Evolutionary conservation across 2,888 invertebrate genomes (phyloP).

Genomic region (Ormyrus labotus): DNA sequence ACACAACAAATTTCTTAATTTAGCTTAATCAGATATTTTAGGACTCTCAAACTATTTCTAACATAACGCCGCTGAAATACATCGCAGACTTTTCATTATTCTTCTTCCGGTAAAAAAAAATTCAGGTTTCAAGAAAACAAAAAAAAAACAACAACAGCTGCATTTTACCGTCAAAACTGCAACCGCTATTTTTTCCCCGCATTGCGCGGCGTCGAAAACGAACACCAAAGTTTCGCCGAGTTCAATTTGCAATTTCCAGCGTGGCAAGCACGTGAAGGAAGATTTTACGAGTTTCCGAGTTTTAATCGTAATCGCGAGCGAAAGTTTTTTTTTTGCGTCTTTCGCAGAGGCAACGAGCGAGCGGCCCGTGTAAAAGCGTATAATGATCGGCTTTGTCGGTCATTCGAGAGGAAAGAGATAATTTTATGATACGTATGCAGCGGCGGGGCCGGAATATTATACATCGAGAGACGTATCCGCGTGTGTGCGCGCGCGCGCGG

Average conservation of each 20-base stretch:
- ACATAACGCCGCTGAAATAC: too few species aligned
- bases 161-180: too few species aligned
- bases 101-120: too few species aligned
- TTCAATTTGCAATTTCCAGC: background rate
- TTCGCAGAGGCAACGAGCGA: too few species aligned
- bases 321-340: background rate
- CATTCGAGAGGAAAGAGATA: slow-evolving; percentile 16
- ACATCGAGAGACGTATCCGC: background rate
- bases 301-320: slow-evolving; percentile 28
- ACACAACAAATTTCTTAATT: too few species aligned
- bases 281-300: slow-evolving; percentile 4
- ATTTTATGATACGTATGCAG: slow-evolving; percentile 17
- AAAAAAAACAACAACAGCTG: background rate
- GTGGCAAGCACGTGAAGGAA: background rate
- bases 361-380: slow-evolving; percentile 11
- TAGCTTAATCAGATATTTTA: too few species aligned
- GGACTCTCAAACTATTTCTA: too few species aligned
- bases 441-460: background rate
- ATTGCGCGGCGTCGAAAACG: background rate
- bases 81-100: too few species aligned
- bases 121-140: too few species aligned
- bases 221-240: background rate
- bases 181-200: too few species aligned
- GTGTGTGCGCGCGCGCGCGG: background rate
- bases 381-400: slow-evolving; percentile 33